These are phyloP conservation scores for Galerucella pusilla DNA, from an alignment of 2,888 invertebrate genomes.

Conservation along the genomic window DNA sequence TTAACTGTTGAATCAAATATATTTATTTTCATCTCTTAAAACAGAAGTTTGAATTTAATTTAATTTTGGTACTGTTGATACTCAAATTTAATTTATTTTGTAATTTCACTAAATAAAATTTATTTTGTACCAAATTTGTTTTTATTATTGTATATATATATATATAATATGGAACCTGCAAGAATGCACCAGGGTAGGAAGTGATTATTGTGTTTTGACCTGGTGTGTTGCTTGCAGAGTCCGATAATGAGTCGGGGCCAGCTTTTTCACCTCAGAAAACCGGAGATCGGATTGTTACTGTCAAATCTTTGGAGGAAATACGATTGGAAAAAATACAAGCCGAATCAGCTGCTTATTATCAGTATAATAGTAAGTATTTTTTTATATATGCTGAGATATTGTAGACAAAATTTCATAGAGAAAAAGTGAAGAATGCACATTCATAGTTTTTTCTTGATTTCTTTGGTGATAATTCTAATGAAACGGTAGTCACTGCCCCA, in stretches of 20 bases:
- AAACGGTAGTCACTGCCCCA: too few relatives aligned
- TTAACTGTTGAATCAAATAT: slow-evolving; percentile 46
- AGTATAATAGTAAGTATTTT: slow-evolving; percentile 67
- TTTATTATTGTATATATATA: slow-evolving; percentile 37
- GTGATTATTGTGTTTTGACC: slow-evolving; percentile 32
- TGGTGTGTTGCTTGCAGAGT: slow-evolving; percentile 79
- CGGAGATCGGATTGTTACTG: slow-evolving; percentile 64
- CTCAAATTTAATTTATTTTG: slow-evolving; percentile 34
- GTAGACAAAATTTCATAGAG: too few relatives aligned
- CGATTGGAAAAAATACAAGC: slow-evolving; percentile 77
- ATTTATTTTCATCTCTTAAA: slow-evolving; percentile 48
- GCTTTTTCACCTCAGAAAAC: slow-evolving; percentile 70
- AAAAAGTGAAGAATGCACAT: too few relatives aligned
- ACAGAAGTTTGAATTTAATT: slow-evolving; percentile 25
- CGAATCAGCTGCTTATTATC: slow-evolving; percentile 78
- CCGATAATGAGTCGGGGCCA: slow-evolving; percentile 79
- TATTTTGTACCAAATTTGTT: slow-evolving; percentile 45
- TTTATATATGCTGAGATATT: neutral
- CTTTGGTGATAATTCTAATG: too few relatives aligned
- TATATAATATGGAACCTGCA: slow-evolving; percentile 58
- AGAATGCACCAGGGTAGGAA: slow-evolving; percentile 59
- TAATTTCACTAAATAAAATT: slow-evolving; percentile 39
- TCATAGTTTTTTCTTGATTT: too few relatives aligned
- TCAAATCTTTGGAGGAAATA: slow-evolving; percentile 77
- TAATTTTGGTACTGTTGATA: slow-evolving; percentile 34